phyloP scores from a whole-genome alignment of 1,140 invertebrate genomes.

The Elysia chlorotica region DNA sequence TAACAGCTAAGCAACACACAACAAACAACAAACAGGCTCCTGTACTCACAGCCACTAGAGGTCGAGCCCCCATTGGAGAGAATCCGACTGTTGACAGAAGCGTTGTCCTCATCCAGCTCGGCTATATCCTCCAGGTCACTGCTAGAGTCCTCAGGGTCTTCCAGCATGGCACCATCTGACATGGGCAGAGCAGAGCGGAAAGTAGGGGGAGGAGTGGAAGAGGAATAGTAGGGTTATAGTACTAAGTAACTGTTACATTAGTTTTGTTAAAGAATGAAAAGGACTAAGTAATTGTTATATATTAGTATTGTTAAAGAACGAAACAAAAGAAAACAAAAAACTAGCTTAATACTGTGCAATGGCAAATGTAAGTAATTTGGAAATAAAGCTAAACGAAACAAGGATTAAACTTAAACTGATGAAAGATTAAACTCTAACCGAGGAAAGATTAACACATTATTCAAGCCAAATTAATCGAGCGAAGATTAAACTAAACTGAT shows the following conservation, averaged over 20 bases:
- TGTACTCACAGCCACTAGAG: neutral
- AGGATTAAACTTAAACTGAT: no score
- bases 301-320: no score
- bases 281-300: neutral
- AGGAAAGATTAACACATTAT: no score
- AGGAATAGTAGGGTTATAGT: neutral
- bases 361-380: no score
- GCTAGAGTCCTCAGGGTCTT: constrained; percentile 27
- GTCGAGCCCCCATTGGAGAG: constrained; percentile 2
- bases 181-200: neutral
- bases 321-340: no score
- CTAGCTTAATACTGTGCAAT: no score
- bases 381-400: no score
- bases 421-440: no score
- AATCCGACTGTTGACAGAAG: constrained; percentile 37
- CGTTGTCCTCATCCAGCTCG: constrained; percentile 62
- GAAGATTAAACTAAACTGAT: no score
- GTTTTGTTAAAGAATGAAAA: neutral
- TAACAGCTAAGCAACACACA: neutral
- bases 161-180: neutral
- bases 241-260: neutral
- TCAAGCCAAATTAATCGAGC: no score
- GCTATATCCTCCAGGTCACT: constrained; percentile 64
- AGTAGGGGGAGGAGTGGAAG: no score
- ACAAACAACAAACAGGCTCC: neutral